A percentile compares a stretch with the other conserved stretches of the same genome.
Evolutionary conservation across 2,888 invertebrate genomes (phyloP).

Genomic region (Schrankia costaestrigalis): DNA sequence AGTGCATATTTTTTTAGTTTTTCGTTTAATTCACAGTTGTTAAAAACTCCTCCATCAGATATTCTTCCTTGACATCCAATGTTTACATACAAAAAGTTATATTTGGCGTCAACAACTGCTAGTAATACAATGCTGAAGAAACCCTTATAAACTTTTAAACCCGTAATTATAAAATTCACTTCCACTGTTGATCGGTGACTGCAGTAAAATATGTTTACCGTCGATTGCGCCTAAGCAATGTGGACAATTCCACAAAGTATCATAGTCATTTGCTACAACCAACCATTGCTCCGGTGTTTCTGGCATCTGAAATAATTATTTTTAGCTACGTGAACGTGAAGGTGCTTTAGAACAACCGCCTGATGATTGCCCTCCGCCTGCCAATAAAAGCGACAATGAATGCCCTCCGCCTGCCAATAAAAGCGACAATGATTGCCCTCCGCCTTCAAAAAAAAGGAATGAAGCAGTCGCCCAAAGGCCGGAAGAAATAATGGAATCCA

Average conservation of each 20-base stretch:
- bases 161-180: slow-evolving; percentile 13
- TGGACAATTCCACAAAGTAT: slow-evolving; percentile 10
- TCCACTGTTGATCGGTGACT: slow-evolving; percentile 12
- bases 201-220: slow-evolving; percentile 14
- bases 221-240: slow-evolving; percentile 10
- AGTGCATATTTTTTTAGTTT: slow-evolving; percentile 8
- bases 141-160: no score
- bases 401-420: background rate
- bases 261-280: slow-evolving; percentile 14
- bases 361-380: slow-evolving; percentile 8
- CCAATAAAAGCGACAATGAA: background rate
- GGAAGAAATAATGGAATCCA: slow-evolving; percentile 18
- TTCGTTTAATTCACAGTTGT: no score
- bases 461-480: slow-evolving; percentile 16
- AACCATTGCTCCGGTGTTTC: slow-evolving; percentile 8
- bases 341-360: slow-evolving; percentile 9
- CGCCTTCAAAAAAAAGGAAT: slow-evolving; percentile 1
- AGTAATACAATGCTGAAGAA: slow-evolving; percentile 12
- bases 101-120: slow-evolving; percentile 12
- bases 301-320: slow-evolving; percentile 11
- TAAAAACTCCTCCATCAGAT: slow-evolving; percentile 10
- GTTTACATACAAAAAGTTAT: slow-evolving; percentile 11
- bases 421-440: slow-evolving; percentile 1
- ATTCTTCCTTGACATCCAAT: slow-evolving; percentile 13
- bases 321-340: slow-evolving; percentile 8